A percentile compares a stretch with the other conserved stretches of the same genome.
These are phyloP conservation scores for Drepanosiphum platanoidis DNA, from an alignment of 2,888 invertebrate genomes.

Conservation along the genomic window DNA sequence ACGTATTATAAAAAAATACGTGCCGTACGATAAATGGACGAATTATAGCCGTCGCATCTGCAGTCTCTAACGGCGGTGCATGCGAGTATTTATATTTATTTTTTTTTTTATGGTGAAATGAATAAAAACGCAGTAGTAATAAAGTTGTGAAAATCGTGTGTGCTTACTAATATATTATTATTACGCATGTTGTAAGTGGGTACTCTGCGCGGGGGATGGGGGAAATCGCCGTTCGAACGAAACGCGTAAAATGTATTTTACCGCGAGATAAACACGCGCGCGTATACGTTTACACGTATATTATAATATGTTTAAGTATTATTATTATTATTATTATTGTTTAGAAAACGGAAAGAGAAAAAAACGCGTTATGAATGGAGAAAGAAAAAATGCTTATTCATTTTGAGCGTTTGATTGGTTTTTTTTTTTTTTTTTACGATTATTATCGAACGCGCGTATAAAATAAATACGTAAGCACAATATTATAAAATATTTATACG, in stretches of 20 bases:
- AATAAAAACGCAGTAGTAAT: neutral
- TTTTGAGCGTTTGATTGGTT: slow-evolving; percentile 28
- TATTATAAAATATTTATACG: too few relatives aligned
- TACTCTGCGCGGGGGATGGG: too few relatives aligned
- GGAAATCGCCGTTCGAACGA: neutral
- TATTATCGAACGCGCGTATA: slow-evolving; percentile 30
- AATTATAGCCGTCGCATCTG: neutral
- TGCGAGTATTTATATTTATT: neutral
- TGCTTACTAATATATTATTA: neutral
- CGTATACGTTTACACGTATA: too few relatives aligned
- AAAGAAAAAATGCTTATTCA: slow-evolving; percentile 34
- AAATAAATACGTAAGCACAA: too few relatives aligned
- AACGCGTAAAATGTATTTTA: neutral
- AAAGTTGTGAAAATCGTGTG: neutral
- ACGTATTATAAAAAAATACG: neutral
- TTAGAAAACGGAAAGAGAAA: neutral
- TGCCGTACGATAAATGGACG: neutral
- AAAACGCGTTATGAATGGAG: too few relatives aligned
- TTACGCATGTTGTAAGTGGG: too few relatives aligned
- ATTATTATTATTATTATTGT: neutral
- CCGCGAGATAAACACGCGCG: neutral
- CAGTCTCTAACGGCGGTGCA: neutral
- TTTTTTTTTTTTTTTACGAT: slow-evolving; percentile 8
- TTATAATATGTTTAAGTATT: too few relatives aligned
- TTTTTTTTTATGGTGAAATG: neutral